Percentiles rank a stretch among this genome's conserved stretches.
Conservation (phyloP, 2,888 invertebrate genomes). For the Caenorhabditis sinica region DNA sequence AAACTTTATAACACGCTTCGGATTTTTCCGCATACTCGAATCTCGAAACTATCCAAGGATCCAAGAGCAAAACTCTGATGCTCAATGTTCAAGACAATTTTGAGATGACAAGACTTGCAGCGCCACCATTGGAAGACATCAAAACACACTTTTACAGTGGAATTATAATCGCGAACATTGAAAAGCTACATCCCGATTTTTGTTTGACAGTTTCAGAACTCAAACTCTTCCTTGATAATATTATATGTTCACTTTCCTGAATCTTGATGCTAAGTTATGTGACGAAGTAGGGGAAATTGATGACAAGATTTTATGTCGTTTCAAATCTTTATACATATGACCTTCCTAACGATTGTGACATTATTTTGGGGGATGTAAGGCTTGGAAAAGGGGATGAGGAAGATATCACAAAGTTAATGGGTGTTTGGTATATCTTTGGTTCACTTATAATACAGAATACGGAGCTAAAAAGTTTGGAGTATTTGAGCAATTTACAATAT, state of each 20-base stretch:
- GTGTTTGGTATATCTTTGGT: not conserved
- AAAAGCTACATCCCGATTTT: slow-evolving; percentile 13
- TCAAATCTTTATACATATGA: not conserved
- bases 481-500: not conserved
- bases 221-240: not conserved
- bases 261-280: slow-evolving; percentile 4
- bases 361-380: not conserved
- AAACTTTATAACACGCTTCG: too few species aligned
- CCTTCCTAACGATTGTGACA: not conserved
- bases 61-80: not conserved
- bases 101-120: not conserved
- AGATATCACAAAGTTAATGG: not conserved
- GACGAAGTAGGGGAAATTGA: not conserved
- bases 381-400: not conserved
- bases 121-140: too few species aligned
- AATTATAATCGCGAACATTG: not conserved
- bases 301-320: not conserved
- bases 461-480: not conserved
- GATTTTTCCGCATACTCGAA: too few species aligned
- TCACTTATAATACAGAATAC: slow-evolving; percentile 2
- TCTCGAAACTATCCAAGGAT: too few species aligned
- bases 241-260: not conserved
- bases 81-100: not conserved
- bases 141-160: too few species aligned
- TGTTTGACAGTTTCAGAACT: slow-evolving; percentile 1